Conservation (phyloP, 2,113 vertebrate species). For the Oreotragus oreotragus region DNA sequence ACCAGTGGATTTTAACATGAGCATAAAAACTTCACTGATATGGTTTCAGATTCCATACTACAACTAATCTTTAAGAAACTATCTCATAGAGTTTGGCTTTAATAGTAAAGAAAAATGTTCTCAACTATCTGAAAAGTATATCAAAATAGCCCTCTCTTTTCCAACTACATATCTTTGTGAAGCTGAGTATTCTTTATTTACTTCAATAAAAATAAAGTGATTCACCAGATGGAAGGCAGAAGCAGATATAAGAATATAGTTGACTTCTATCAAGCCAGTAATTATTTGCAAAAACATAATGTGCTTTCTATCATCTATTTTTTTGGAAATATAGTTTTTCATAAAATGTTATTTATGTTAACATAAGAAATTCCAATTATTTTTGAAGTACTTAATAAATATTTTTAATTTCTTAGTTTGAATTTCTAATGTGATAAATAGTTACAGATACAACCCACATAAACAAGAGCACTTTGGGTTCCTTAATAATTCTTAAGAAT, state of each 20-base stretch:
- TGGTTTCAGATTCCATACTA: neutral
- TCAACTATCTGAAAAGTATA: neutral
- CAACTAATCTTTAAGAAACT: neutral
- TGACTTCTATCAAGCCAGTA: neutral
- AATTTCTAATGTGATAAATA: neutral
- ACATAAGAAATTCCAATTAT: neutral
- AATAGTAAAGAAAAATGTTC: neutral
- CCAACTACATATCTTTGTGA: neutral
- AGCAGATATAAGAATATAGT: neutral
- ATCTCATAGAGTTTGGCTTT: neutral
- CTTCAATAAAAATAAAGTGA: neutral
- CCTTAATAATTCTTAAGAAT: neutral
- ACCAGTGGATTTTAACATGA: neutral
- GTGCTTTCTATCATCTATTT: neutral
- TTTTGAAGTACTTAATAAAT: neutral
- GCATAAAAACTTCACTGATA: neutral
- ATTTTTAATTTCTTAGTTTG: constrained; percentile 17
- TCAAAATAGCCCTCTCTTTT: neutral
- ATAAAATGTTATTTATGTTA: neutral
- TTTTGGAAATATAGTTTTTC: neutral
- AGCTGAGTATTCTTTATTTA: neutral
- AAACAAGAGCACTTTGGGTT: neutral
- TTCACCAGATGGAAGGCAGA: neutral
- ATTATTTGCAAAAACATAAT: neutral
- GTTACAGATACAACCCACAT: neutral